A percentile compares a stretch with the other conserved stretches of the same genome.
These are phyloP conservation scores for Puffinus mauretanicus DNA, from an alignment of 2,113 vertebrate genomes.

Conservation along the genomic window DNA sequence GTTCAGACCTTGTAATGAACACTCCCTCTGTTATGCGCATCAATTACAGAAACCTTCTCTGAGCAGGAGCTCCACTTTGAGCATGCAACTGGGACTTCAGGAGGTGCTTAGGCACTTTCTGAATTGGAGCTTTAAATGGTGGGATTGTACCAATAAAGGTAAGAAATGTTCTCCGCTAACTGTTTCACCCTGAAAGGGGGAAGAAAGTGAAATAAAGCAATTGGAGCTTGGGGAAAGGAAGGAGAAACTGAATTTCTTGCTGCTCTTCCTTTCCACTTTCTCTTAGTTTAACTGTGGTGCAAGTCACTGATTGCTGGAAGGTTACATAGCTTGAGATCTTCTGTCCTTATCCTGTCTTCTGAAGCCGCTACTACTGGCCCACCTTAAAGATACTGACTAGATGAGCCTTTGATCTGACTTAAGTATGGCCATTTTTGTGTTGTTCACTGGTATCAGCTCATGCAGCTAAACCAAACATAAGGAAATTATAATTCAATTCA, in stretches of 20 bases:
- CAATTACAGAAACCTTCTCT: not conserved
- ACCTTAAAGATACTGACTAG: not conserved
- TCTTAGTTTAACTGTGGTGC: not conserved
- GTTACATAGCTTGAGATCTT: not conserved
- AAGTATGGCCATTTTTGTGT: not conserved
- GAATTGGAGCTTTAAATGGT: not conserved
- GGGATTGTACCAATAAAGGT: not conserved
- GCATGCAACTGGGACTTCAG: conserved; percentile 6
- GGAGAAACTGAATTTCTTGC: not conserved
- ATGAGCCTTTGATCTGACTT: not conserved
- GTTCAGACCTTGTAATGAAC: conserved; percentile 10
- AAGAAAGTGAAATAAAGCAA: not conserved
- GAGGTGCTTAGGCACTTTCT: not conserved
- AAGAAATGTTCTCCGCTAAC: not conserved
- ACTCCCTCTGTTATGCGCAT: not conserved
- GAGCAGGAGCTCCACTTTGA: not conserved
- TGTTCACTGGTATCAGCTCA: not conserved
- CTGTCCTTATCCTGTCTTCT: not conserved
- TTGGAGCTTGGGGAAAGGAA: not conserved
- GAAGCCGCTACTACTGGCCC: not conserved
- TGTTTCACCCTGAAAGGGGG: not conserved
- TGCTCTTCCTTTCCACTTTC: not conserved
- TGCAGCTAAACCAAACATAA: not conserved
- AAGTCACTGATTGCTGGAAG: not conserved
- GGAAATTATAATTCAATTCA: not conserved